Percentiles rank a stretch among this genome's conserved stretches.
These are phyloP conservation scores for Hylaea fasciaria DNA, from an alignment of 2,888 invertebrate genomes.

Conservation along the genomic window DNA sequence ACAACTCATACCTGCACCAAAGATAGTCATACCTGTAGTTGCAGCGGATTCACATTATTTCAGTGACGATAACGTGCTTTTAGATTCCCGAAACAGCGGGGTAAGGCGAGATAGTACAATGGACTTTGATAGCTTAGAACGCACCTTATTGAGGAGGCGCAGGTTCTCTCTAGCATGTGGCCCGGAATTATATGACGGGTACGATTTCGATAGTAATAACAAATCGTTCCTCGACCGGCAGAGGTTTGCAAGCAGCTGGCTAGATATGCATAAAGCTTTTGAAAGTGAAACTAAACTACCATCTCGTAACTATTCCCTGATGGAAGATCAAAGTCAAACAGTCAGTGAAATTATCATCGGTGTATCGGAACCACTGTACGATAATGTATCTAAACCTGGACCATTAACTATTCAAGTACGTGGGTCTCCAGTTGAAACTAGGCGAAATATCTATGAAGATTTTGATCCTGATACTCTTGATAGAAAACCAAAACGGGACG, in stretches of 20 bases:
- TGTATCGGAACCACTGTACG: constrained; percentile 82
- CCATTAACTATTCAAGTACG: constrained; percentile 92
- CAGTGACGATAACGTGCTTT: constrained; percentile 69
- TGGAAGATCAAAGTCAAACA: constrained; percentile 69
- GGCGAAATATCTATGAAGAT: constrained; percentile 88
- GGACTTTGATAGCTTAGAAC: constrained; percentile 75
- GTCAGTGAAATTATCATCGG: constrained; percentile 90
- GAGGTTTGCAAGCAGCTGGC: constrained; percentile 74
- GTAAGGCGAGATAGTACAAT: constrained; percentile 55
- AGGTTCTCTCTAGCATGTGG: constrained; percentile 75
- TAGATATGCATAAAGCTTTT: constrained; percentile 64
- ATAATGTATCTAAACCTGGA: constrained; percentile 87
- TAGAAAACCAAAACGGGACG: constrained; percentile 86
- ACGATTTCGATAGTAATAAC: constrained; percentile 52
- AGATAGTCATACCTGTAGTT: constrained; percentile 75
- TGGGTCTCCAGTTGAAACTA: constrained; percentile 88
- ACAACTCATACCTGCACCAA: constrained; percentile 63
- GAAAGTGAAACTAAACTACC: constrained; percentile 50
- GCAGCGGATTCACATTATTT: constrained; percentile 75
- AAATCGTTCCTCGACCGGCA: constrained; percentile 60
- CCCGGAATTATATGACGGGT: constrained; percentile 74
- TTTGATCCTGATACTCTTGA: constrained; percentile 95
- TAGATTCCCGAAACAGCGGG: constrained; percentile 49
- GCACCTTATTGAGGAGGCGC: constrained; percentile 61
- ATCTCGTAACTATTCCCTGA: constrained; percentile 56